Percentiles rank a stretch among this genome's conserved stretches.
phyloP scores from a whole-genome alignment of 2,797 vertebrate genomes.

The Capromys pilorides region DNA sequence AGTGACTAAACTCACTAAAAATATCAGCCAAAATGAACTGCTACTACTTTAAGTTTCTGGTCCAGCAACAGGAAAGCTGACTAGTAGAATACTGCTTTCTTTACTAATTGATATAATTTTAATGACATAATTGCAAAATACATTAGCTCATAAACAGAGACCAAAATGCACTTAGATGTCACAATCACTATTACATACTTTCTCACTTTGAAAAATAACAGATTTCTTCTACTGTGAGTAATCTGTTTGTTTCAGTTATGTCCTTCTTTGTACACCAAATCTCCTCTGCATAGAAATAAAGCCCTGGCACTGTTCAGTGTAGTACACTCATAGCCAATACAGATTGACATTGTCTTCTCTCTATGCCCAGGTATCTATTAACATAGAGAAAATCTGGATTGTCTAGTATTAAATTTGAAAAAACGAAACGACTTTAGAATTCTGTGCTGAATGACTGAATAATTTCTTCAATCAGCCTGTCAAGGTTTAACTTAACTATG shows the following conservation, averaged over 20 bases:
- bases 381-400: constrained; percentile 74
- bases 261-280: constrained; percentile 19
- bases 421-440: constrained; percentile 54
- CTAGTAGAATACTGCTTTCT: not conserved
- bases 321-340: constrained; percentile 43
- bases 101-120: not conserved
- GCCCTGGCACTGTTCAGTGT: not conserved
- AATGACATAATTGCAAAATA: not conserved
- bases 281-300: constrained; percentile 39
- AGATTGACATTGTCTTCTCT: constrained; percentile 17
- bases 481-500: constrained; percentile 71
- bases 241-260: constrained; percentile 1
- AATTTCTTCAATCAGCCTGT: constrained; percentile 60
- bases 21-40: not conserved
- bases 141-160: not conserved
- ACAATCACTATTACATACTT: not conserved
- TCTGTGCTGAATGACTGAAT: constrained; percentile 41
- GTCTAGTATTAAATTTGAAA: constrained; percentile 66
- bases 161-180: not conserved
- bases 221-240: not conserved
- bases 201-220: not conserved
- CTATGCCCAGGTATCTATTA: constrained; percentile 66
- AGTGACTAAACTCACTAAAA: not conserved
- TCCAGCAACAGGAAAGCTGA: not conserved
- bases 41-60: not conserved